Evolutionary conservation across 1,140 invertebrate species (phyloP).

Genomic region (Trachymyrmex septentrionalis): DNA sequence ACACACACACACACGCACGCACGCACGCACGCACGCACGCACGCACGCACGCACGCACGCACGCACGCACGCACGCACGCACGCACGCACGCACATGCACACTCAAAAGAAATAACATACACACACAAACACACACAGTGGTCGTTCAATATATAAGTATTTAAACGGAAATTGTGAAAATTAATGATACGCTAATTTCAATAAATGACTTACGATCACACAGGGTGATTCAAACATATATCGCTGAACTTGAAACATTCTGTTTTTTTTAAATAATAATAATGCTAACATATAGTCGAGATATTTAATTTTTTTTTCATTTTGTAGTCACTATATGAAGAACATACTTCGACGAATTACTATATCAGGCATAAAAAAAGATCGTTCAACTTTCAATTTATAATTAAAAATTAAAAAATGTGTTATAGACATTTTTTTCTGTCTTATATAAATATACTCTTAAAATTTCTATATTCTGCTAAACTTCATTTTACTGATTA

Average conservation of each 20-base stretch:
- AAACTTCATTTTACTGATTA: neutral
- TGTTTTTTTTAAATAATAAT: neutral
- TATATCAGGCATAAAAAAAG: neutral
- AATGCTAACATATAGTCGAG: no score
- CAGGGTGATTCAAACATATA: conserved; percentile 33
- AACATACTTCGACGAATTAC: neutral
- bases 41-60: neutral
- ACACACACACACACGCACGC: neutral
- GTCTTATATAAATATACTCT: neutral
- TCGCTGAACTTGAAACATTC: neutral
- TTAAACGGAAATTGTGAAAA: conserved; percentile 29
- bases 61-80: neutral
- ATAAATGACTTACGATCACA: conserved; percentile 12
- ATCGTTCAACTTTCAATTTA: neutral
- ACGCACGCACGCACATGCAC: neutral
- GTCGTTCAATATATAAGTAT: neutral
- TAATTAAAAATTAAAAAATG: neutral
- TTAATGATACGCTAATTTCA: conserved; percentile 28
- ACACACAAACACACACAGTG: conserved; percentile 2
- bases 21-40: no score
- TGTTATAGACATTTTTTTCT: neutral
- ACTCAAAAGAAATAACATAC: conserved; percentile 8
- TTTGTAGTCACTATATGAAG: neutral
- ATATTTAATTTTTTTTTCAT: neutral
- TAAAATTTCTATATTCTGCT: neutral